Conservation (phyloP, 2,797 vertebrate genomes). For the Mastacembelus armatus region DNA sequence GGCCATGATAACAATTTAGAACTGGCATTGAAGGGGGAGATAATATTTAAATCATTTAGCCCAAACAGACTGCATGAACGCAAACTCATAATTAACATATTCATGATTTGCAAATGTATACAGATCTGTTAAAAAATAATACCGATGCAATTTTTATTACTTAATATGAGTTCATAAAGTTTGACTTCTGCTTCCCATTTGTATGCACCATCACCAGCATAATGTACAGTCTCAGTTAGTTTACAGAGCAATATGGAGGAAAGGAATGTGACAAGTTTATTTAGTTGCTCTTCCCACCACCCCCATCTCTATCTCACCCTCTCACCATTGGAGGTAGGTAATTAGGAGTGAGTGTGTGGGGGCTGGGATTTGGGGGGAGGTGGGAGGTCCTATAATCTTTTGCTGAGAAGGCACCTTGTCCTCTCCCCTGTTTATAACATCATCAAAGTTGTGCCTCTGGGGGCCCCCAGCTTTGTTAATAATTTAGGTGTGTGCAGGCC, state of each 20-base stretch:
- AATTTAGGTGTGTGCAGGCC: constrained; percentile 94
- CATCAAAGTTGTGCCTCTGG: constrained; percentile 99
- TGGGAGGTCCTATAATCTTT: constrained; percentile 91
- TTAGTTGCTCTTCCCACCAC: constrained; percentile 78
- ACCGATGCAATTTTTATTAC: constrained; percentile 15
- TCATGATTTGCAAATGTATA: not conserved
- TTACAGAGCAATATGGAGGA: constrained; percentile 30
- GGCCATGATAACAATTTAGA: too few relatives aligned
- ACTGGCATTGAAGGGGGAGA: too few relatives aligned
- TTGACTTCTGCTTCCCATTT: constrained; percentile 3
- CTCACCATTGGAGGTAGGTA: constrained; percentile 92
- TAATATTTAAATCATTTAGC: too few relatives aligned
- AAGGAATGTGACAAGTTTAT: constrained; percentile 85
- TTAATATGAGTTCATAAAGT: constrained; percentile 9
- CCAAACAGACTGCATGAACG: too few relatives aligned
- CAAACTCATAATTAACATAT: too few relatives aligned
- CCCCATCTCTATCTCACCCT: constrained; percentile 65
- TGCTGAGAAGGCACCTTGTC: constrained; percentile 99
- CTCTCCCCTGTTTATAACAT: constrained; percentile 97
- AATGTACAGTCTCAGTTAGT: constrained; percentile 29
- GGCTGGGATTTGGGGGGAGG: constrained; percentile 84
- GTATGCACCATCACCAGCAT: not conserved
- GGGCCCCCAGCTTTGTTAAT: constrained; percentile 93
- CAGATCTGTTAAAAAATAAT: constrained; percentile 12
- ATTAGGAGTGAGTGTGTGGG: constrained; percentile 87